Percentiles rank a stretch among this genome's conserved stretches.
These are phyloP conservation scores for Oryzaephilus surinamensis DNA, from an alignment of 1,140 invertebrate species.

Conservation along the genomic window DNA sequence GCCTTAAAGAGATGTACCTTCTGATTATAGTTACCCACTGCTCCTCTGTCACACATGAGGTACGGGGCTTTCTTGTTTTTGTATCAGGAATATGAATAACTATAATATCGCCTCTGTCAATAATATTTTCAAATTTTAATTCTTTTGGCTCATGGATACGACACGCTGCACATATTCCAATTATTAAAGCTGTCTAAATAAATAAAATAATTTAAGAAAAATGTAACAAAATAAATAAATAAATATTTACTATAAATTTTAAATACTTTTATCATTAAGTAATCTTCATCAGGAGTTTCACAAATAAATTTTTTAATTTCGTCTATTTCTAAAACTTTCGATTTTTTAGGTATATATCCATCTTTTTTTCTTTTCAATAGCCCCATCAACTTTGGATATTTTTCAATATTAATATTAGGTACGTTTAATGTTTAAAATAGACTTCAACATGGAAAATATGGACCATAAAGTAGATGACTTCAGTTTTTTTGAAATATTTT, in stretches of 20 bases:
- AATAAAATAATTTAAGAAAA: background rate
- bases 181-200: slow-evolving; percentile 3
- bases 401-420: slow-evolving; percentile 1
- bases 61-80: too few relatives aligned
- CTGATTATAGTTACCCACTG: too few relatives aligned
- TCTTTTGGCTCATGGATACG: background rate
- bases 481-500: background rate
- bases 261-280: slow-evolving; percentile 6
- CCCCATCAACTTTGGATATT: background rate
- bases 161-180: slow-evolving; percentile 1
- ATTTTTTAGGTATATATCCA: slow-evolving; percentile 7
- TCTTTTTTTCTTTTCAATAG: slow-evolving; percentile 3
- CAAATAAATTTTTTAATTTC: slow-evolving; percentile 4
- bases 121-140: background rate
- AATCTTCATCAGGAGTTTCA: slow-evolving; percentile 2
- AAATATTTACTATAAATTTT: too few relatives aligned
- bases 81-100: too few relatives aligned
- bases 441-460: slow-evolving; percentile 2
- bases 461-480: background rate
- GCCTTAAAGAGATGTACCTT: too few relatives aligned
- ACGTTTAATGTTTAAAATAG: background rate
- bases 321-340: slow-evolving; percentile 5
- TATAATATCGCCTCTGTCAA: background rate
- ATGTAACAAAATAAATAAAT: background rate
- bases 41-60: too few relatives aligned